Conservation (phyloP, 2,797 vertebrate species). For the Malacoraja senta region DNA sequence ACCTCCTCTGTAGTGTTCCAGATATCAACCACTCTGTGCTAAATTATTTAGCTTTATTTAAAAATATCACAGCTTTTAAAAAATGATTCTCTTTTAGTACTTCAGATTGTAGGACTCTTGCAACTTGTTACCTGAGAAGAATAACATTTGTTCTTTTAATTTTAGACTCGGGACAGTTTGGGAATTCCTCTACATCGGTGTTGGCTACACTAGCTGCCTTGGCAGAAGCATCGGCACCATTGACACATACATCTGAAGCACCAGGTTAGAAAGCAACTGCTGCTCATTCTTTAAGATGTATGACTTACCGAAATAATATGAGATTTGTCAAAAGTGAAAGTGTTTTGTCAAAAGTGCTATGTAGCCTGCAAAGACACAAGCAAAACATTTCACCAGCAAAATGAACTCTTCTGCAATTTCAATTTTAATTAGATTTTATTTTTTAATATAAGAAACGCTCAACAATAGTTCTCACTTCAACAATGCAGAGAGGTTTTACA, state of each 20-base stretch:
- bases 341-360: no score
- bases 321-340: neutral
- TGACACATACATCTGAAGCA: slow-evolving; percentile 72
- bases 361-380: neutral
- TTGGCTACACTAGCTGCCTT: slow-evolving; percentile 74
- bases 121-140: slow-evolving; percentile 11
- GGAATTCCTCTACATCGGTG: slow-evolving; percentile 74
- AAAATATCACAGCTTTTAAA: neutral
- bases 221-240: slow-evolving; percentile 74
- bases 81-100: neutral
- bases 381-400: neutral
- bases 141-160: slow-evolving; percentile 38
- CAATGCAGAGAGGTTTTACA: neutral
- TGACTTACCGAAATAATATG: neutral
- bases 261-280: slow-evolving; percentile 59
- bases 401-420: neutral
- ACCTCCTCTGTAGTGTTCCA: no score
- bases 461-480: neutral
- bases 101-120: neutral
- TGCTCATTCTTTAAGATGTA: neutral
- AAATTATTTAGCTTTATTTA: no score
- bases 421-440: neutral
- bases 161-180: slow-evolving; percentile 70
- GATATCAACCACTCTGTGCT: no score
- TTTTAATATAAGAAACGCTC: neutral